Percentiles rank a stretch among this genome's conserved stretches.
Evolutionary conservation across 1,140 invertebrate genomes (phyloP).

Genomic region (Drepana arcuata): DNA sequence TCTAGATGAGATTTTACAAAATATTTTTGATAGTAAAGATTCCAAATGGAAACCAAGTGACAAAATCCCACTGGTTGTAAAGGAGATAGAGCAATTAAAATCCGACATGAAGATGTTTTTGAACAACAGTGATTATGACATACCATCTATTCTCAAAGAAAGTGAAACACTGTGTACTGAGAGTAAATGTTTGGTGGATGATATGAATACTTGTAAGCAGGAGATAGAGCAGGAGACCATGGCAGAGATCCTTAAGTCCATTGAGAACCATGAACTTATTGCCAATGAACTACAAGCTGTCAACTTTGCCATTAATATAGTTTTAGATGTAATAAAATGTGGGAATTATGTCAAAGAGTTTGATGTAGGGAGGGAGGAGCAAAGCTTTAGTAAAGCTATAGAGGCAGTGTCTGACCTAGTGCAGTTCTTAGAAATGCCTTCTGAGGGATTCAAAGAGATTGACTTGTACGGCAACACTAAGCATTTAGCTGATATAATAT

Average conservation of each 20-base stretch:
- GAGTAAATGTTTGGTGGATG: conserved; percentile 59
- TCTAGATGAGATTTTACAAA: conserved; percentile 35
- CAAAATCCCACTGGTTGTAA: conserved; percentile 70
- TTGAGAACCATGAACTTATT: conserved; percentile 71
- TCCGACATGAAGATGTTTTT: conserved; percentile 71
- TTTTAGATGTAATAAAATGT: conserved; percentile 67
- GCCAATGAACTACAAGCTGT: conserved; percentile 68
- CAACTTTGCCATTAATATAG: conserved; percentile 67
- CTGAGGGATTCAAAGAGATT: conserved; percentile 64
- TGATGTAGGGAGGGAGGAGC: conserved; percentile 57
- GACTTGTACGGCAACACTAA: conserved; percentile 68
- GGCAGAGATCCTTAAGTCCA: conserved; percentile 71
- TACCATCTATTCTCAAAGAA: conserved; percentile 65
- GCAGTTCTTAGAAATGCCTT: conserved; percentile 56
- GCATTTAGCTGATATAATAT: conserved; percentile 43
- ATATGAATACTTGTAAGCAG: conserved; percentile 66
- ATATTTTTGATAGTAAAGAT: conserved; percentile 34
- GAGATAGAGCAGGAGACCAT: conserved; percentile 73
- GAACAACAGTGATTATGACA: conserved; percentile 71
- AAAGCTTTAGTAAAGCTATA: conserved; percentile 62
- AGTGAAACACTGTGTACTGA: conserved; percentile 66
- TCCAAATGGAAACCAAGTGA: conserved; percentile 49
- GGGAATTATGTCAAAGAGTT: conserved; percentile 69
- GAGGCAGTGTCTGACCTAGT: conserved; percentile 67
- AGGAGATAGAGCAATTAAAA: conserved; percentile 73